Base-by-base conservation (phyloP, 2,113 vertebrate genomes). In the Caranx melampygus region DNA sequence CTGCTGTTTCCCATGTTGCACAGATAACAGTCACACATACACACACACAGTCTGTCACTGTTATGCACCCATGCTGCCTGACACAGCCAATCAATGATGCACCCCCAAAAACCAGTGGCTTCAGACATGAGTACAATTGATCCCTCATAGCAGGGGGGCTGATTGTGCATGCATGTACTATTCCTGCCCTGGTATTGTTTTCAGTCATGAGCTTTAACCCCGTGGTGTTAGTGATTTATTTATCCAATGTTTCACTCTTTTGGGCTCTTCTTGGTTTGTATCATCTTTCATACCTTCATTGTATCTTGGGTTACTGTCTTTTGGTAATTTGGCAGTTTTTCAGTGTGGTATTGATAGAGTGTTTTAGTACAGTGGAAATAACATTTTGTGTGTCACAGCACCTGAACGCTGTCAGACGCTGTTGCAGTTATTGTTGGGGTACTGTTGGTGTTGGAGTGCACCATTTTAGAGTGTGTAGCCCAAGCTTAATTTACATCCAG, bases 61-160 rank as follows among this genome's bases (percentile, higher is more conserved):
- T 79, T 54, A 72, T 73, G 45, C 63, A 54, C 60, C 44, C 37
- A 34, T 77, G 82, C 57, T 79, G 63, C 35, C 74, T n/a, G 33
- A 66, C 62, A 61, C 57, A 78, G 88, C 58, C 57, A 78, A 89
- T 92, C 91, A 78, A 66, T 92, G 65, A 37, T 47, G 54, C 63
- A 58, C n/a, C 42, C 70, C 65, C 26, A 71, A 87, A 85, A 84
- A 72, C 9, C 35, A 67, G 44, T 51, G 72, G 40, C 68, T 66
- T 47, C 69, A 86, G 54, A 86, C 87, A 72, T n/a, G 85, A 85
- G 59, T 13, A 47, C 44, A 70, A 90, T 91, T 63, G 89, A 92
- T 90, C 74, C 40, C 21, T 37, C 18, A 7, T n/a, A 33, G 45
- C 51, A 37, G 55, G 14, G 31, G 58, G 54, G 18, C 18, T 7